phyloP scores from a whole-genome alignment of 2,113 vertebrate species.

The Oriolus oriolus region DNA sequence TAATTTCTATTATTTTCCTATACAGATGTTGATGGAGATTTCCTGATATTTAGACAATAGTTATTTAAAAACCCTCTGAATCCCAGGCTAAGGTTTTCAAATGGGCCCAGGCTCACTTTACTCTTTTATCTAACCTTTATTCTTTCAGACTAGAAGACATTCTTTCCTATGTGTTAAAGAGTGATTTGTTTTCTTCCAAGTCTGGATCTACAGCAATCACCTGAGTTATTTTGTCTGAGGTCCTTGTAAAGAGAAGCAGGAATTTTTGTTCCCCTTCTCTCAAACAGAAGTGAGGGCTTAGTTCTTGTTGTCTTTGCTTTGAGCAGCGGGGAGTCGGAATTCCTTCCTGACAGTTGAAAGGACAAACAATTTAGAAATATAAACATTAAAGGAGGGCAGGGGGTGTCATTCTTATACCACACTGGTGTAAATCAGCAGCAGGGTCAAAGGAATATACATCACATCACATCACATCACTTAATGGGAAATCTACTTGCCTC shows the following conservation, averaged over 20 bases:
- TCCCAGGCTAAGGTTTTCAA: background rate
- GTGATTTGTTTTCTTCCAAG: background rate
- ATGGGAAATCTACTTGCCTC: background rate
- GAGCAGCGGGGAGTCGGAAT: background rate
- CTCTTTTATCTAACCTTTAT: background rate
- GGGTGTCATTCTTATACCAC: background rate
- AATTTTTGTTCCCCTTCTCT: background rate
- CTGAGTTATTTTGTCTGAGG: background rate
- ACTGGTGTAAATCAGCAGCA: background rate
- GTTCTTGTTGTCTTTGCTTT: slow-evolving; percentile 4
- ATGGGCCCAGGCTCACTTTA: background rate
- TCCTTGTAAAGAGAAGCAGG: background rate
- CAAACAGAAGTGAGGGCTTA: background rate
- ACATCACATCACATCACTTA: background rate
- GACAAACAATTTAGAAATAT: background rate
- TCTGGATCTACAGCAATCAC: background rate
- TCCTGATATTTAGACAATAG: background rate
- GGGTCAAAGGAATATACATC: background rate
- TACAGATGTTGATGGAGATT: background rate
- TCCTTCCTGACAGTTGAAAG: background rate
- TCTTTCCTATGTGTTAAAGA: background rate
- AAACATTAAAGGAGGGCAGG: background rate
- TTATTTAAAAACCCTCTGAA: background rate
- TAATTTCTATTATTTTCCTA: background rate
- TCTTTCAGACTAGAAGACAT: background rate